These are phyloP conservation scores for Neria commutata DNA, from an alignment of 2,888 invertebrate species.

Conservation along the genomic window DNA sequence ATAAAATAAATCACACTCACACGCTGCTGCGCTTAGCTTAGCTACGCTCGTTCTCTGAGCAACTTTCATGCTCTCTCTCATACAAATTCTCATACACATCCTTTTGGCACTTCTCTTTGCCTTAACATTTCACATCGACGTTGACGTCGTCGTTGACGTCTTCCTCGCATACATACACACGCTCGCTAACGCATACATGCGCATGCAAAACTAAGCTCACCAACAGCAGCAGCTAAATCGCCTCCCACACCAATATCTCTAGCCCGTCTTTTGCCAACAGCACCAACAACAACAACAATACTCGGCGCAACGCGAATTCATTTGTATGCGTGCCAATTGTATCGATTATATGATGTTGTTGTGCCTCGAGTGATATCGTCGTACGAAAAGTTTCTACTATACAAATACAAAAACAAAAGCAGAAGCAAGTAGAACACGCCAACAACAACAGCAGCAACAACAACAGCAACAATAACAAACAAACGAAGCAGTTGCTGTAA, in stretches of 20 bases:
- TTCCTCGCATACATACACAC: conserved; percentile 43
- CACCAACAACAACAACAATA: conserved; percentile 7
- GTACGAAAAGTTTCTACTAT: too few relatives aligned
- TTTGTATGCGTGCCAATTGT: conserved; percentile 32
- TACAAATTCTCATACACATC: neutral
- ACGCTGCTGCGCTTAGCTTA: neutral
- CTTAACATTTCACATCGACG: too few relatives aligned
- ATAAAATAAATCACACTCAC: conserved; percentile 5
- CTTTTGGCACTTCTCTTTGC: too few relatives aligned
- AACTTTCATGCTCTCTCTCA: neutral
- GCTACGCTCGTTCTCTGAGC: neutral
- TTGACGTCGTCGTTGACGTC: conserved; percentile 31
- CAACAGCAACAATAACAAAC: neutral
- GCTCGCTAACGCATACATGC: neutral
- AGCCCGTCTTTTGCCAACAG: too few relatives aligned
- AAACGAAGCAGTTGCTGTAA: neutral
- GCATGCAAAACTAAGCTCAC: neutral
- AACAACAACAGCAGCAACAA: neutral
- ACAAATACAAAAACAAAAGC: neutral
- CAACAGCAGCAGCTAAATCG: neutral
- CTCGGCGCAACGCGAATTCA: neutral
- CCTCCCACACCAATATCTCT: too few relatives aligned
- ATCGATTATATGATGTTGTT: conserved; percentile 32
- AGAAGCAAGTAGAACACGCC: neutral
- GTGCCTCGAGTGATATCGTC: conserved; percentile 2